Percentiles rank a stretch among this genome's conserved stretches.
phyloP scores from a whole-genome alignment of 1,140 invertebrate genomes.

The Drosophila athabasca region DNA sequence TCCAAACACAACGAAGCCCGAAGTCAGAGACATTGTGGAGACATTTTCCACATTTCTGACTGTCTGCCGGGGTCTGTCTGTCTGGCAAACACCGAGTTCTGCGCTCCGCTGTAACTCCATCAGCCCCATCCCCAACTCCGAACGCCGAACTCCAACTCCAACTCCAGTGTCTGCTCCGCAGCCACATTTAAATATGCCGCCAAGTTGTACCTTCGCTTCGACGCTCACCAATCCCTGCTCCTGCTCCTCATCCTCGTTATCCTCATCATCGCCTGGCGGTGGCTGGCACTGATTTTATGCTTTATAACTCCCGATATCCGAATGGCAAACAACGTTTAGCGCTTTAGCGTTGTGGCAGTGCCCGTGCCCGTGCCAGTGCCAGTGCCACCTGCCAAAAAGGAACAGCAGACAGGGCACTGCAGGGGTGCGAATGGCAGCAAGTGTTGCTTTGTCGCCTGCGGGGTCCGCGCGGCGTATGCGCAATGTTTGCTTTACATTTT shows the following conservation, averaged over 20 bases:
- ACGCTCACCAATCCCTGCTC: slow-evolving; percentile 28
- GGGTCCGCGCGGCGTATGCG: slow-evolving; percentile 59
- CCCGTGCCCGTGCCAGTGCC: slow-evolving; percentile 57
- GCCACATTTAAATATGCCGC: slow-evolving; percentile 78
- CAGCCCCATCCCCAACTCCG: slow-evolving; percentile 15
- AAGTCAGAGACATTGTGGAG: slow-evolving; percentile 11
- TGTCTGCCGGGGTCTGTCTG: slow-evolving; percentile 54
- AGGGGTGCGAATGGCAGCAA: slow-evolving; percentile 26
- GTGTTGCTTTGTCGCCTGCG: slow-evolving; percentile 65
- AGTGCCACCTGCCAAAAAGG: slow-evolving; percentile 24
- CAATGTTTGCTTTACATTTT: slow-evolving; percentile 65
- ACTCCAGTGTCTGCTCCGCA: slow-evolving; percentile 54
- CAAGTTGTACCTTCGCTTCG: slow-evolving; percentile 58
- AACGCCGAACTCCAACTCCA: neutral
- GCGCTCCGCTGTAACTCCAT: neutral
- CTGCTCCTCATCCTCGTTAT: slow-evolving; percentile 23
- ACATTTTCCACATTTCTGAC: slow-evolving; percentile 74
- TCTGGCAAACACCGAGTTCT: slow-evolving; percentile 36
- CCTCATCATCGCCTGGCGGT: slow-evolving; percentile 32
- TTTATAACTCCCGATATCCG: slow-evolving; percentile 81
- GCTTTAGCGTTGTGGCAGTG: slow-evolving; percentile 71
- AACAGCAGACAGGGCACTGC: neutral
- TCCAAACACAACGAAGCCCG: slow-evolving; percentile 28
- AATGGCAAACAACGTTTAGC: slow-evolving; percentile 80
- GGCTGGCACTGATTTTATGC: slow-evolving; percentile 77